These are phyloP conservation scores for Synaphobranchus kaupii DNA, from an alignment of 2,797 vertebrate species.

Conservation along the genomic window DNA sequence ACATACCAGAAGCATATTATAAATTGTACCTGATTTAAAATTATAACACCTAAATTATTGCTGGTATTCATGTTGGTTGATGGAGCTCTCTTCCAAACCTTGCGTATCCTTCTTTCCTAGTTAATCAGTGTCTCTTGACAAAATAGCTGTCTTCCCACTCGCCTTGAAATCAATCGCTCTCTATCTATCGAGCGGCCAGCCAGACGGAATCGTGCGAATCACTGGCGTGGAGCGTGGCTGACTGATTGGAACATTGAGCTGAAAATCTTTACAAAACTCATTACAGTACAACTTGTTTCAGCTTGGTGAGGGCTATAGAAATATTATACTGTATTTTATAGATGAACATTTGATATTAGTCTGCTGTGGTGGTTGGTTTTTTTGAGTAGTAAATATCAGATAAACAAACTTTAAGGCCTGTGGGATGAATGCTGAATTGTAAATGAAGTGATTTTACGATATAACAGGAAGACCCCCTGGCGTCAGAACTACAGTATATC, in stretches of 20 bases:
- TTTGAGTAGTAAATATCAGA: conserved; percentile 8
- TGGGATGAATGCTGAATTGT: background rate
- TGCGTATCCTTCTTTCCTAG: conserved; percentile 53
- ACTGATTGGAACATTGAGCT: conserved; percentile 74
- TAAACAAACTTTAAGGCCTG: conserved; percentile 5
- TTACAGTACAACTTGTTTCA: conserved; percentile 72
- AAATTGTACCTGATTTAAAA: background rate
- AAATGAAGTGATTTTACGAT: background rate
- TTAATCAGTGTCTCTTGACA: conserved; percentile 67
- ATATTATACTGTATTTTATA: conserved; percentile 6
- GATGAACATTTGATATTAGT: conserved; percentile 1
- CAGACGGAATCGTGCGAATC: conserved; percentile 69
- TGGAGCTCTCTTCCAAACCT: background rate
- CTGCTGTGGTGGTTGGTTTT: conserved; percentile 2
- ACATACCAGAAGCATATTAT: conserved; percentile 18
- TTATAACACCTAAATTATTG: background rate
- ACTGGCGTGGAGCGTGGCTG: conserved; percentile 59
- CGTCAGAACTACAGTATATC: background rate
- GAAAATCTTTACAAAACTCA: conserved; percentile 77
- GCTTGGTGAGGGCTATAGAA: conserved; percentile 10
- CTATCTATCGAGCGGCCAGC: conserved; percentile 57
- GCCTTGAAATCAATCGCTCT: conserved; percentile 65
- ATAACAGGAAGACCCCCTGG: background rate
- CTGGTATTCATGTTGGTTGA: background rate
- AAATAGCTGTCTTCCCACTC: conserved; percentile 34